phyloP scores from a whole-genome alignment of 2,888 invertebrate species.

The Sesamia inferens region DNA sequence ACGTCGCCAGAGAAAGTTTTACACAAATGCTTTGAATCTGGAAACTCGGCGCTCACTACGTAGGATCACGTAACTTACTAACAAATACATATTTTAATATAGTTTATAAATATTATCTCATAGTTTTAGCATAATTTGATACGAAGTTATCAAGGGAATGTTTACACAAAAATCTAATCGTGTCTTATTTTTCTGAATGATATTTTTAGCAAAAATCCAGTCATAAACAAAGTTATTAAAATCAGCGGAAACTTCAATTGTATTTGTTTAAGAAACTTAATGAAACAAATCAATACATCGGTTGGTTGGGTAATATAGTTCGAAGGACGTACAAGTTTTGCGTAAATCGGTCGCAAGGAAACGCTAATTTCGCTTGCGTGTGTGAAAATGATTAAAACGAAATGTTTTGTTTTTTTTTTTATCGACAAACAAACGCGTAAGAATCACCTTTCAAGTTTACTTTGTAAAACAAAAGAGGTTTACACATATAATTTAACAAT shows the following conservation, averaged over 20 bases:
- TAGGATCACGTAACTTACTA: conserved; percentile 47
- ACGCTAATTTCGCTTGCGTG: conserved; percentile 74
- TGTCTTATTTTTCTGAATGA: neutral
- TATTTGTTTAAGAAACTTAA: conserved; percentile 37
- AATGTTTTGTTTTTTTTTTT: conserved; percentile 32
- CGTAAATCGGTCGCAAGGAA: conserved; percentile 74
- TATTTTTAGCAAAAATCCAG: conserved; percentile 12
- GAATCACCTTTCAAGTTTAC: conserved; percentile 35
- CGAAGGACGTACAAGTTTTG: conserved; percentile 72
- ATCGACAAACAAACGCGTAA: conserved; percentile 39
- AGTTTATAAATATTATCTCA: neutral
- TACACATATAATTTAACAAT: conserved; percentile 14
- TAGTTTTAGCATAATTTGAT: neutral
- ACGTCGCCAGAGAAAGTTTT: conserved; percentile 71
- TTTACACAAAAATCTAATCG: neutral
- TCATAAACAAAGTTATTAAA: conserved; percentile 48
- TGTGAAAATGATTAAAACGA: conserved; percentile 55
- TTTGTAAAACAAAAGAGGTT: conserved; percentile 39
- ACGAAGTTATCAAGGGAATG: neutral
- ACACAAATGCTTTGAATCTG: conserved; percentile 66
- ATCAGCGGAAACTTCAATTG: conserved; percentile 56
- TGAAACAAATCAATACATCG: conserved; percentile 57
- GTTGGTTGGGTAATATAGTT: conserved; percentile 67
- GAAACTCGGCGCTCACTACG: conserved; percentile 61
- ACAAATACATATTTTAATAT: conserved; percentile 13